Evolutionary conservation across 2,113 vertebrate genomes (phyloP).

Genomic region (Scolopax mira): DNA sequence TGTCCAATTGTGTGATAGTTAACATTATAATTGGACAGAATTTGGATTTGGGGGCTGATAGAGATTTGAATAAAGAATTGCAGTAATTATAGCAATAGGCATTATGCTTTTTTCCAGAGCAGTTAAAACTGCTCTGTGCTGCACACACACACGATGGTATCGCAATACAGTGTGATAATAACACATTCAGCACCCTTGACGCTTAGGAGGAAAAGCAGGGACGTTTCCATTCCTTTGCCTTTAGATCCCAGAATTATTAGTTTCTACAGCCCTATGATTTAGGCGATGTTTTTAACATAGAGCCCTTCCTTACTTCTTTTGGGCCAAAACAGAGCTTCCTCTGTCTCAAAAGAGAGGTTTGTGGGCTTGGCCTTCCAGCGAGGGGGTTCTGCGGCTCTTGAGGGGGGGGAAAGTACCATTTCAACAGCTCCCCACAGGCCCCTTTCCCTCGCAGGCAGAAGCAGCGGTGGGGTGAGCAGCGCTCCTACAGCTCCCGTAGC

Average conservation of each 20-base stretch:
- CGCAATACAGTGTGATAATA: background rate
- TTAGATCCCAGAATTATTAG: background rate
- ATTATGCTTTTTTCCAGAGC: background rate
- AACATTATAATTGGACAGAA: background rate
- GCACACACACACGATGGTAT: accelerated
- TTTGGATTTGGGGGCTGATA: background rate
- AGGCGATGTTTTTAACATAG: background rate
- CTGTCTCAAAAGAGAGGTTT: background rate
- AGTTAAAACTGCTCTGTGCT: background rate
- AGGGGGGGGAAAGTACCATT: accelerated
- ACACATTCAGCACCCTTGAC: background rate
- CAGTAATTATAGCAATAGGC: background rate
- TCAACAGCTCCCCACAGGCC: background rate
- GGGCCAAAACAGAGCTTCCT: too few species aligned
- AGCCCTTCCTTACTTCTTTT: background rate
- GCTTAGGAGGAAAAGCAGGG: accelerated
- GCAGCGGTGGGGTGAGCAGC: accelerated
- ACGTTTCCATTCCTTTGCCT: background rate
- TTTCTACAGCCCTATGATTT: background rate
- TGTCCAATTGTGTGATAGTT: too few species aligned
- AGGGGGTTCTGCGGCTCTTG: accelerated
- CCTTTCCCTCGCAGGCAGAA: accelerated
- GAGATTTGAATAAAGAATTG: background rate
- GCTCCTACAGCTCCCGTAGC: accelerated
- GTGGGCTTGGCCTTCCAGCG: accelerated